Evolutionary conservation across 1,140 invertebrate species (phyloP).

Genomic region (Drosophila biarmipes): DNA sequence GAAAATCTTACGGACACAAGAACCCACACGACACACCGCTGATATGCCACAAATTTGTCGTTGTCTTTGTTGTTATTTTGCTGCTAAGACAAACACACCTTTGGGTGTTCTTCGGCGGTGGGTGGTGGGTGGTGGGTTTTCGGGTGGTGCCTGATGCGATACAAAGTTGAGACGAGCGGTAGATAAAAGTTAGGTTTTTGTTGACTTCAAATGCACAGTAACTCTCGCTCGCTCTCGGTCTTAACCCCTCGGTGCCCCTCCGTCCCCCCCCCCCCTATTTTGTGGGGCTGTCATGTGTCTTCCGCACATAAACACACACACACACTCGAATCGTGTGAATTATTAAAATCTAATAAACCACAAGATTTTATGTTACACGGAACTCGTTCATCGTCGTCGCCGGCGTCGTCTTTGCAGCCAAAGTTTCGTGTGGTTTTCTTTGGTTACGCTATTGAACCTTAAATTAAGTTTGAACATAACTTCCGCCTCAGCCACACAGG

Average conservation of each 20-base stretch:
- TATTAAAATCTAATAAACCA: slow-evolving; percentile 85
- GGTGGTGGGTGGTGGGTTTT: neutral
- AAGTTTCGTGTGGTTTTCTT: slow-evolving; percentile 82
- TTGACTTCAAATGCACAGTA: slow-evolving; percentile 70
- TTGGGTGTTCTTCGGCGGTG: slow-evolving; percentile 56
- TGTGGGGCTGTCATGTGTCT: slow-evolving; percentile 69
- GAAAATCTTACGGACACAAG: slow-evolving; percentile 30
- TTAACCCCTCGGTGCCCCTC: slow-evolving; percentile 7
- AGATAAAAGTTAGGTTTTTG: slow-evolving; percentile 83
- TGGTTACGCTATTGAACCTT: slow-evolving; percentile 84
- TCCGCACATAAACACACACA: slow-evolving; percentile 31
- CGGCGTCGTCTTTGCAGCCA: slow-evolving; percentile 57
- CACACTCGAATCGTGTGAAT: slow-evolving; percentile 74
- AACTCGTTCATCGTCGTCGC: slow-evolving; percentile 69
- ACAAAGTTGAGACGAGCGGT: slow-evolving; percentile 40
- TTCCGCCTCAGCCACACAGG: slow-evolving; percentile 43
- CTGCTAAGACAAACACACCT: slow-evolving; percentile 75
- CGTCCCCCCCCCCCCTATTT: no score
- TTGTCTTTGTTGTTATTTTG: slow-evolving; percentile 68
- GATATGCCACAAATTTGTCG: slow-evolving; percentile 79
- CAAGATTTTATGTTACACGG: slow-evolving; percentile 84
- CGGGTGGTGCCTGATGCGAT: slow-evolving; percentile 20
- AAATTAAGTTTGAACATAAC: slow-evolving; percentile 84
- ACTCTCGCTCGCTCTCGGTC: slow-evolving; percentile 23
- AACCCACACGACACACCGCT: slow-evolving; percentile 77